A percentile compares a stretch with the other conserved stretches of the same genome.
Conservation (phyloP, 2,888 invertebrate genomes). For the Mesochorus sp. region DNA sequence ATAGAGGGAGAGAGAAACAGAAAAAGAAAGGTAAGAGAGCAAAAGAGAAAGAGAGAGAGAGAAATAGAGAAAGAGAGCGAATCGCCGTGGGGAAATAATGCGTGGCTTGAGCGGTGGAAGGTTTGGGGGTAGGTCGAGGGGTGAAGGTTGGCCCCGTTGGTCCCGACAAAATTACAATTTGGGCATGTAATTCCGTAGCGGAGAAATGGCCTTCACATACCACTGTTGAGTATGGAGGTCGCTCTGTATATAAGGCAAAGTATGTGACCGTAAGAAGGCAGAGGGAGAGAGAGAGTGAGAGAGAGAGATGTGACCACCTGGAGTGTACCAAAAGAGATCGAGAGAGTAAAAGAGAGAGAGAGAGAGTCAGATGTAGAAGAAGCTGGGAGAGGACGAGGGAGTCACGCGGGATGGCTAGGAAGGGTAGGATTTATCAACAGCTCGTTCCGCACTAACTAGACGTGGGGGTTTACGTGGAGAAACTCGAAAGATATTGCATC, state of each 20-base stretch:
- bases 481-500: conserved; percentile 81
- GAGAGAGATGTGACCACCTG: conserved; percentile 54
- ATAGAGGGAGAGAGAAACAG: background rate
- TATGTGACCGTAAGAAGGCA: conserved; percentile 41
- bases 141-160: conserved; percentile 47
- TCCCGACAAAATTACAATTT: conserved; percentile 81
- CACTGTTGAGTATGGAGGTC: conserved; percentile 51
- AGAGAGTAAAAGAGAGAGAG: too few relatives aligned
- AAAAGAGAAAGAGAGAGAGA: background rate
- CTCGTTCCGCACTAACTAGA: conserved; percentile 81
- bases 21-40: background rate
- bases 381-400: background rate
- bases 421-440: conserved; percentile 79
- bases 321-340: too few relatives aligned
- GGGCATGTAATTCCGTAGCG: conserved; percentile 79
- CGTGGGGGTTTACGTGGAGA: conserved; percentile 73
- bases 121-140: background rate
- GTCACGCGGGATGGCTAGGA: conserved; percentile 61
- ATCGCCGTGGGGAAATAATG: conserved; percentile 74
- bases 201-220: conserved; percentile 81
- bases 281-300: conserved; percentile 57
- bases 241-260: conserved; percentile 39
- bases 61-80: conserved; percentile 24
- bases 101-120: conserved; percentile 68
- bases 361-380: conserved; percentile 38